Percentiles rank a stretch among this genome's conserved stretches.
Evolutionary conservation across 1,140 invertebrate genomes (phyloP).

Genomic region (Lepidostoma basale): DNA sequence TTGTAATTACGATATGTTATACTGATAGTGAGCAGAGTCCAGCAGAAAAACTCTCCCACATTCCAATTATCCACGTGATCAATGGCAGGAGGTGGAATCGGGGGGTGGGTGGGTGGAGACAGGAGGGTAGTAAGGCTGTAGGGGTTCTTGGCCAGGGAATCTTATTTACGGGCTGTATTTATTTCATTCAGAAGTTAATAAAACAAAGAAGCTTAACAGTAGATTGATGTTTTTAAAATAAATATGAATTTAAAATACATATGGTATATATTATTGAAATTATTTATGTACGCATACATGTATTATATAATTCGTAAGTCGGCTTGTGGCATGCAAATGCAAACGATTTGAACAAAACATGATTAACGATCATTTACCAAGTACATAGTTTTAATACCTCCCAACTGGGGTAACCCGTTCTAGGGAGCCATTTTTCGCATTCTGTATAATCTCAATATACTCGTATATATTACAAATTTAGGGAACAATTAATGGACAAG

Average conservation of each 20-base stretch:
- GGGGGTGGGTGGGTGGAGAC: background rate
- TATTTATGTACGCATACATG: too few relatives aligned
- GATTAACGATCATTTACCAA: too few relatives aligned
- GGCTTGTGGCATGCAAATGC: too few relatives aligned
- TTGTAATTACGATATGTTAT: background rate
- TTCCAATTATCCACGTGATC: slow-evolving; percentile 43
- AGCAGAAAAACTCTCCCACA: slow-evolving; percentile 19
- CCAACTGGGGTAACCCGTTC: too few relatives aligned
- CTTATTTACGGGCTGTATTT: background rate
- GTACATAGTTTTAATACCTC: too few relatives aligned
- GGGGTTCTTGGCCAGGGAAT: background rate
- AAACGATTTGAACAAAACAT: too few relatives aligned
- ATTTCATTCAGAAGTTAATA: background rate
- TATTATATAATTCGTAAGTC: too few relatives aligned
- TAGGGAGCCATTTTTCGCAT: too few relatives aligned
- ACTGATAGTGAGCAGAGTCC: background rate
- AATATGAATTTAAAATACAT: background rate
- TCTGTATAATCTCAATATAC: too few relatives aligned
- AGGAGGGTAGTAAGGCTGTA: background rate
- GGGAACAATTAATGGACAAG: too few relatives aligned
- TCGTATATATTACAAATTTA: too few relatives aligned
- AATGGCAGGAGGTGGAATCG: slow-evolving; percentile 22
- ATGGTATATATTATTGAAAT: background rate
- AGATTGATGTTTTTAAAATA: background rate
- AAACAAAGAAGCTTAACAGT: background rate